phyloP scores from a whole-genome alignment of 2,797 vertebrate species.

The Chelonia mydas region DNA sequence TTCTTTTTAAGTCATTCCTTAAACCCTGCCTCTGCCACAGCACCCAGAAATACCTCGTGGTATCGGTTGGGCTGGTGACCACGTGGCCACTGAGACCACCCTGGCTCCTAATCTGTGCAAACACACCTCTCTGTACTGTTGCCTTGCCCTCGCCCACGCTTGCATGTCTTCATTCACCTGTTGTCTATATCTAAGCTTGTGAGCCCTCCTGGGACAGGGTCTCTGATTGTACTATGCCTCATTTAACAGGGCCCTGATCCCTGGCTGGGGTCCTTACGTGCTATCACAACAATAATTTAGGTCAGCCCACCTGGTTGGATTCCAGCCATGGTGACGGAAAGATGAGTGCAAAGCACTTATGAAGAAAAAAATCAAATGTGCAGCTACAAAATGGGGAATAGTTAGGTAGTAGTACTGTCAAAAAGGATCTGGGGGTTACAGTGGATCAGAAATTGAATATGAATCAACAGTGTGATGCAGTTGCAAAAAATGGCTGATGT shows the following conservation, averaged over 20 bases:
- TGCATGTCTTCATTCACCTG: not conserved
- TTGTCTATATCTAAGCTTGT: not conserved
- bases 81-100: not conserved
- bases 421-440: not conserved
- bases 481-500: not conserved
- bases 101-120: not conserved
- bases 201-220: not conserved
- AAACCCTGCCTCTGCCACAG: not conserved
- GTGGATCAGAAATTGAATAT: not conserved
- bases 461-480: not conserved
- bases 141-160: not conserved
- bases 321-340: not conserved
- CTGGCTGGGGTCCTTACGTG: not conserved
- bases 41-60: not conserved
- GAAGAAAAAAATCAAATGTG: not conserved
- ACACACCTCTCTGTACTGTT: not conserved
- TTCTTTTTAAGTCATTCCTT: not conserved
- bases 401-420: not conserved
- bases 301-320: not conserved
- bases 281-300: not conserved
- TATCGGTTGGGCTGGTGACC: not conserved
- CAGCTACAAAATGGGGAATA: not conserved
- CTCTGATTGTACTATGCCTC: not conserved
- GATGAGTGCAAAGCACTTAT: not conserved
- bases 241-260: not conserved